Percentiles rank a stretch among this genome's conserved stretches.
These are phyloP conservation scores for Chunga burmeisteri DNA, from an alignment of 2,113 vertebrate species.

Conservation along the genomic window DNA sequence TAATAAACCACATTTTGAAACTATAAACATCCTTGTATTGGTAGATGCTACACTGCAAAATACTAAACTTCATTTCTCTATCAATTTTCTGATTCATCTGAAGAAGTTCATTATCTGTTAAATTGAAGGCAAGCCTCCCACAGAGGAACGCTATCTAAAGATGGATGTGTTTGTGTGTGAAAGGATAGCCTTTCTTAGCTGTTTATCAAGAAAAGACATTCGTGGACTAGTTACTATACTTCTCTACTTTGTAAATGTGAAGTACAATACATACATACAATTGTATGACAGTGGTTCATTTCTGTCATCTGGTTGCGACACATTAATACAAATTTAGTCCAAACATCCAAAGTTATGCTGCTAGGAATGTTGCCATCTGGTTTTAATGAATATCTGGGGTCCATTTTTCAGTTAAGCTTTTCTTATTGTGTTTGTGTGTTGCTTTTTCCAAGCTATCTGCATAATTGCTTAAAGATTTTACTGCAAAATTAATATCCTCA, in stretches of 20 bases:
- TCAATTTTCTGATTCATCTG: constrained; percentile 73
- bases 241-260: constrained; percentile 62
- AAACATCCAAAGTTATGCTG: constrained; percentile 76
- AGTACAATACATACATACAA: constrained; percentile 6
- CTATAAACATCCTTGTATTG: constrained; percentile 14
- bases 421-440: constrained; percentile 92
- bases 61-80: constrained; percentile 67
- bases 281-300: constrained; percentile 12
- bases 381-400: constrained; percentile 91
- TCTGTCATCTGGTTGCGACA: constrained; percentile 61
- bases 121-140: constrained; percentile 72
- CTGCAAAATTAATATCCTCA: constrained; percentile 93
- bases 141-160: constrained; percentile 70
- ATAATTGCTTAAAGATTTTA: constrained; percentile 98
- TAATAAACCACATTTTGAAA: constrained; percentile 41
- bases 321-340: constrained; percentile 72
- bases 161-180: constrained; percentile 65
- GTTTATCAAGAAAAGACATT: constrained; percentile 56
- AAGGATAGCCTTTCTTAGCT: constrained; percentile 55
- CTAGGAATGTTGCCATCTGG: constrained; percentile 90
- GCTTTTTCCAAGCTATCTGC: constrained; percentile 87
- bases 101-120: constrained; percentile 76
- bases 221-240: constrained; percentile 18
- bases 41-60: constrained; percentile 16
- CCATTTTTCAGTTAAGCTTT: constrained; percentile 89